A percentile compares a stretch with the other conserved stretches of the same genome.
phyloP scores from a whole-genome alignment of 1,140 invertebrate genomes.

The Calephelis virginiensis region DNA sequence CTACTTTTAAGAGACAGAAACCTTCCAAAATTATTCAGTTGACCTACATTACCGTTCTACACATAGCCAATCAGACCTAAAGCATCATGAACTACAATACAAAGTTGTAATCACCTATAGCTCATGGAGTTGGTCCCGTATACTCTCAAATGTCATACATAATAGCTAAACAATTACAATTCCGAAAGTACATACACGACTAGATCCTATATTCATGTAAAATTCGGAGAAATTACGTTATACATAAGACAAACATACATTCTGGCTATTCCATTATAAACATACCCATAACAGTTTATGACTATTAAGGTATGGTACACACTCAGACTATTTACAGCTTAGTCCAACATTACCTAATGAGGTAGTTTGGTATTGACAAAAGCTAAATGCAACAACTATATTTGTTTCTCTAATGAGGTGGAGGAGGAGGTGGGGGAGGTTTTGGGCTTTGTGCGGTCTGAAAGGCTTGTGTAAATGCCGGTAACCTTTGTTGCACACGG shows the following conservation, averaged over 20 bases:
- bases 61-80: slow-evolving; percentile 40
- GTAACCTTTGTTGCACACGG: slow-evolving; percentile 56
- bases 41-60: slow-evolving; percentile 41
- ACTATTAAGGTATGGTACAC: not conserved
- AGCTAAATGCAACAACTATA: slow-evolving; percentile 53
- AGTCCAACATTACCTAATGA: slow-evolving; percentile 72
- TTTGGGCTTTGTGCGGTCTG: slow-evolving; percentile 73
- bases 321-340: slow-evolving; percentile 48
- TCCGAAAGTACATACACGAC: slow-evolving; percentile 78
- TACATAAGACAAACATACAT: slow-evolving; percentile 65
- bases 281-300: not conserved
- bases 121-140: slow-evolving; percentile 73
- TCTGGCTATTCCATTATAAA: slow-evolving; percentile 58
- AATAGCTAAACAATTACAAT: slow-evolving; percentile 73
- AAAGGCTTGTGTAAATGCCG: slow-evolving; percentile 73
- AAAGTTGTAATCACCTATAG: slow-evolving; percentile 44
- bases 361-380: slow-evolving; percentile 65
- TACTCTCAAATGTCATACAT: slow-evolving; percentile 62
- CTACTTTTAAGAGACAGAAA: slow-evolving; percentile 63
- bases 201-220: slow-evolving; percentile 77
- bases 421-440: slow-evolving; percentile 70
- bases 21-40: slow-evolving; percentile 47
- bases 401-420: slow-evolving; percentile 51
- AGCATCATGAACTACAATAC: slow-evolving; percentile 46
- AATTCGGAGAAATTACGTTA: slow-evolving; percentile 77